phyloP scores from a whole-genome alignment of 2,888 invertebrate species.

The Furcula furcula region DNA sequence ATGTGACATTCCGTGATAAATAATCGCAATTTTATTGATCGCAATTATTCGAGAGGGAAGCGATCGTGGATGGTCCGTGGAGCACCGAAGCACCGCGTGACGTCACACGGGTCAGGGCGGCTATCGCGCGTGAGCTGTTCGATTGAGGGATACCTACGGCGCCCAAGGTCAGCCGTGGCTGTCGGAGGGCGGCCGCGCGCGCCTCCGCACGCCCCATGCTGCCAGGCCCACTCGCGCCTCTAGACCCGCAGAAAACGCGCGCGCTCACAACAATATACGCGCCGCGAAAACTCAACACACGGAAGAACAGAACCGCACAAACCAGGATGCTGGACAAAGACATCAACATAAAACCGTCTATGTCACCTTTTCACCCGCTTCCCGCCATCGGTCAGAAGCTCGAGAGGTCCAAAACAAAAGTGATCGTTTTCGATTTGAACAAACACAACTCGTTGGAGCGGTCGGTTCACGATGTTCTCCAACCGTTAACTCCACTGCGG shows the following conservation, averaged over 20 bases:
- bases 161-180: conserved; percentile 58
- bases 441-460: conserved; percentile 39
- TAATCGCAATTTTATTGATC: background rate
- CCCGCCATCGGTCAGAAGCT: conserved; percentile 72
- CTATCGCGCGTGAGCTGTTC: conserved; percentile 28
- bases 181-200: conserved; percentile 61
- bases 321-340: conserved; percentile 70
- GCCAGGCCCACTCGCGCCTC: conserved; percentile 66
- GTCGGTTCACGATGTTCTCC: conserved; percentile 58
- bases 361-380: conserved; percentile 72
- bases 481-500: conserved; percentile 64
- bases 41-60: background rate
- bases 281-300: conserved; percentile 63
- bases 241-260: conserved; percentile 66
- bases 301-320: conserved; percentile 66
- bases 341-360: conserved; percentile 52
- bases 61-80: conserved; percentile 9
- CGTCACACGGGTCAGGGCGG: conserved; percentile 19
- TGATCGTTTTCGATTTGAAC: conserved; percentile 65
- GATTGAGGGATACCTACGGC: conserved; percentile 37
- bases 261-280: conserved; percentile 73
- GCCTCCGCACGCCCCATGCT: conserved; percentile 63
- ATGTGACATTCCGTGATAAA: background rate
- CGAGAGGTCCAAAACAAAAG: conserved; percentile 59
- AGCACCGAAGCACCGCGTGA: conserved; percentile 11